phyloP scores from a whole-genome alignment of 2,113 vertebrate genomes.

The Lanius collurio region DNA sequence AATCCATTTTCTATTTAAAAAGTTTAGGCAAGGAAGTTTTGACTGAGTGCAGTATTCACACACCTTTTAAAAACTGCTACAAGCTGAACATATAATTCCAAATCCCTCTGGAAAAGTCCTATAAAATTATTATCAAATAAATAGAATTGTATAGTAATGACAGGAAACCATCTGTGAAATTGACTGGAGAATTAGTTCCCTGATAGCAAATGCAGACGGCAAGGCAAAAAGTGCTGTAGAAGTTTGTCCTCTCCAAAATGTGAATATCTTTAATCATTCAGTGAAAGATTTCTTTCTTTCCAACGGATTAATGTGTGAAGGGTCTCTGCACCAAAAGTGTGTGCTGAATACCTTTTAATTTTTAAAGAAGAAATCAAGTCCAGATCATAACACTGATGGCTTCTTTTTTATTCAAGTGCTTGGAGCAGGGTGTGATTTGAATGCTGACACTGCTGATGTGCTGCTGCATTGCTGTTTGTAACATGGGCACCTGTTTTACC shows the following conservation, averaged over 20 bases:
- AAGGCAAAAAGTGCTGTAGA: slow-evolving; percentile 13
- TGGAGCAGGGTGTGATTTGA: neutral
- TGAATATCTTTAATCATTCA: slow-evolving; percentile 53
- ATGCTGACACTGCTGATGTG: neutral
- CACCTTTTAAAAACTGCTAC: slow-evolving; percentile 25
- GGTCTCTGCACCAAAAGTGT: neutral
- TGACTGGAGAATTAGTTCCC: slow-evolving; percentile 50
- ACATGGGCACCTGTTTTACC: neutral
- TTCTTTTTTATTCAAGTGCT: neutral
- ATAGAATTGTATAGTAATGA: slow-evolving; percentile 57
- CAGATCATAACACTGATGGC: neutral
- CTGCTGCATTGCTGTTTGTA: neutral
- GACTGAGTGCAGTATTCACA: neutral
- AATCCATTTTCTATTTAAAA: slow-evolving; percentile 14
- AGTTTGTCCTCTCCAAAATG: slow-evolving; percentile 42
- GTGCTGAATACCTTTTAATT: slow-evolving; percentile 21
- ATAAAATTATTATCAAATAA: slow-evolving; percentile 65
- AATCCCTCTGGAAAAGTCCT: slow-evolving; percentile 37
- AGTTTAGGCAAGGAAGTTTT: slow-evolving; percentile 19
- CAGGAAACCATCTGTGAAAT: slow-evolving; percentile 60
- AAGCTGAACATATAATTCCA: slow-evolving; percentile 22
- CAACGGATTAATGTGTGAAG: neutral
- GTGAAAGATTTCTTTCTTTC: slow-evolving; percentile 35
- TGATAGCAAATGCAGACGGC: slow-evolving; percentile 4
- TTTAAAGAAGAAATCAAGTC: neutral